These are phyloP conservation scores for Nesogale talazaci DNA, from an alignment of 2,113 vertebrate genomes.

Conservation along the genomic window DNA sequence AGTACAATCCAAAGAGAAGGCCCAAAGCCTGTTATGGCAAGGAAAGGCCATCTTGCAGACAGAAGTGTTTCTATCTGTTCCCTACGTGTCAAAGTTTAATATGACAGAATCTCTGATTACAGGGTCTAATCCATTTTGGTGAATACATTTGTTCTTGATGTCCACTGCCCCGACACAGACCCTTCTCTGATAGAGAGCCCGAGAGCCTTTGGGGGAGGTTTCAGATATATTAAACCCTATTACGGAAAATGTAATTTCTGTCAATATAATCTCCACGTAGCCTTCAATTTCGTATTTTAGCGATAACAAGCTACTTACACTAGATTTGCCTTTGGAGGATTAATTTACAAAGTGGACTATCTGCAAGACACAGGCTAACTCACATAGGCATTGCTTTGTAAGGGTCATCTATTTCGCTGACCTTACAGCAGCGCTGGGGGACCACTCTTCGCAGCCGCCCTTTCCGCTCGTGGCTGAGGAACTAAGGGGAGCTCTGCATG, in stretches of 20 bases:
- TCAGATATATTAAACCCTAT: constrained; percentile 95
- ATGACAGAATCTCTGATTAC: constrained; percentile 89
- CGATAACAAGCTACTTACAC: constrained; percentile 94
- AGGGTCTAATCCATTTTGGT: constrained; percentile 90
- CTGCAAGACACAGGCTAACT: constrained; percentile 87
- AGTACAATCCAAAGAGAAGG: constrained; percentile 88
- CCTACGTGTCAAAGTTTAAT: constrained; percentile 90
- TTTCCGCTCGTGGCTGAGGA: constrained; percentile 83
- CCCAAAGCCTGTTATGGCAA: constrained; percentile 79
- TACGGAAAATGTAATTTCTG: constrained; percentile 95
- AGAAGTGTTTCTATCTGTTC: constrained; percentile 85
- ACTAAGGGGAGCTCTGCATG: constrained; percentile 72
- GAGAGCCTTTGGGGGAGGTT: constrained; percentile 87
- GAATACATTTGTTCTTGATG: constrained; percentile 90
- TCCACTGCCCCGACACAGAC: constrained; percentile 87
- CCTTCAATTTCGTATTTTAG: constrained; percentile 95
- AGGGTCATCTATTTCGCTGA: constrained; percentile 95
- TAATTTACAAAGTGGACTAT: constrained; percentile 93
- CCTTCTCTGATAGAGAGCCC: constrained; percentile 82
- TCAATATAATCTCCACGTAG: constrained; percentile 95
- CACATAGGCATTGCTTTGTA: constrained; percentile 90
- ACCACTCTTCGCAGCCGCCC: constrained; percentile 90
- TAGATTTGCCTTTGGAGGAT: constrained; percentile 95
- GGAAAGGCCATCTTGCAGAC: constrained; percentile 82
- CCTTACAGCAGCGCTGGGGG: constrained; percentile 90